A percentile compares a stretch with the other conserved stretches of the same genome.
Evolutionary conservation across 2,113 vertebrate genomes (phyloP).

Genomic region (Odontesthes bonariensis): DNA sequence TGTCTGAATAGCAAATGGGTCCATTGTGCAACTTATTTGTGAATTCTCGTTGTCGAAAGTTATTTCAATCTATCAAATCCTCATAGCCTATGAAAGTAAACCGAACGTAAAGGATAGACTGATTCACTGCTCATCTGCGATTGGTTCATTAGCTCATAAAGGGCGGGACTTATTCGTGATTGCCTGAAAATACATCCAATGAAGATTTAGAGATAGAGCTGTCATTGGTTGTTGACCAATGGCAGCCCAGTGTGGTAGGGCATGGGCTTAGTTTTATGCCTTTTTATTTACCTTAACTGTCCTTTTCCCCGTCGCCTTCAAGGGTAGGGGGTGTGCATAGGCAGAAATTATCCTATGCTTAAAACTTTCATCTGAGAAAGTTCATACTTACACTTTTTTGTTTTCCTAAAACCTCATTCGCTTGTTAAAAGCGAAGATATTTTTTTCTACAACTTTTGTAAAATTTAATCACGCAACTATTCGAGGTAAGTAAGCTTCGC

Average conservation of each 20-base stretch:
- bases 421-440: constrained; percentile 20
- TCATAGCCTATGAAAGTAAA: neutral
- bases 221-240: constrained; percentile 60
- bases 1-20: neutral
- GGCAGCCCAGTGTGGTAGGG: constrained; percentile 26
- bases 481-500: constrained; percentile 61
- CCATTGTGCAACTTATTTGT: neutral
- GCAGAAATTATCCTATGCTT: constrained; percentile 71
- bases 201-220: rapidly evolving
- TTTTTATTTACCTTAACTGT: constrained; percentile 47
- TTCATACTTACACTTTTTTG: constrained; percentile 67
- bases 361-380: constrained; percentile 74
- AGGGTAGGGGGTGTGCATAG: constrained; percentile 86
- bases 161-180: constrained; percentile 20
- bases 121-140: neutral
- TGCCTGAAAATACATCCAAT: constrained; percentile 51
- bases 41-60: neutral
- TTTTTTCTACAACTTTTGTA: neutral
- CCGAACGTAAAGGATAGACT: neutral
- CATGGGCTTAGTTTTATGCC: constrained; percentile 53
- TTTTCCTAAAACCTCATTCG: constrained; percentile 39
- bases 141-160: neutral
- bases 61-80: neutral
- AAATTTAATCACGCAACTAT: constrained; percentile 38
- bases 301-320: constrained; percentile 72